These are phyloP conservation scores for Buathra laborator DNA, from an alignment of 2,888 invertebrate genomes.

Conservation along the genomic window DNA sequence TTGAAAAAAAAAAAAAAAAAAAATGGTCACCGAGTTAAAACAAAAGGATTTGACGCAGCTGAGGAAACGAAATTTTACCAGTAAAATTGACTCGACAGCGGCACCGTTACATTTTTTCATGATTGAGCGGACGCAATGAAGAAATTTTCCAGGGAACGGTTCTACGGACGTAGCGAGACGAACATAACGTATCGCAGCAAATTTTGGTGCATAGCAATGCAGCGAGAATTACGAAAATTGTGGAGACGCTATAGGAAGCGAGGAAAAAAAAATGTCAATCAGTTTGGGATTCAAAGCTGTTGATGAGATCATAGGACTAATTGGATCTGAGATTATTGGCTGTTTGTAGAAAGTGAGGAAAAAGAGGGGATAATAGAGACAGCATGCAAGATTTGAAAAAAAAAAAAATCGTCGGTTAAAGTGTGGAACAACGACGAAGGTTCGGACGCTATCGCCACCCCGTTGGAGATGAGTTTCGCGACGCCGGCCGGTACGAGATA, in stretches of 20 bases:
- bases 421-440: constrained; percentile 15
- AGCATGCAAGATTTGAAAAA: constrained; percentile 41
- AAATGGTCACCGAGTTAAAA: too few species aligned
- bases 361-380: constrained; percentile 4
- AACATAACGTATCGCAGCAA: too few species aligned
- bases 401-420: constrained; percentile 27
- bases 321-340: background rate
- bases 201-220: background rate
- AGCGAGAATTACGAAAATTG: background rate
- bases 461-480: background rate
- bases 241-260: background rate
- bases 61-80: too few species aligned
- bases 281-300: background rate
- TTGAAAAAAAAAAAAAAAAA: too few species aligned
- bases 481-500: constrained; percentile 42
- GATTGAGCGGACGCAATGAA: too few species aligned
- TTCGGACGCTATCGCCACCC: background rate
- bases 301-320: constrained; percentile 13
- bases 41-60: too few species aligned
- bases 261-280: background rate
- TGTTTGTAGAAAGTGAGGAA: background rate
- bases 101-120: too few species aligned
- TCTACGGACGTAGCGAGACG: too few species aligned
- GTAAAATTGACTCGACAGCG: too few species aligned
- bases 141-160: too few species aligned